A percentile compares a stretch with the other conserved stretches of the same genome.
phyloP scores from a whole-genome alignment of 2,113 vertebrate species.

The Xiphophorus maculatus region DNA sequence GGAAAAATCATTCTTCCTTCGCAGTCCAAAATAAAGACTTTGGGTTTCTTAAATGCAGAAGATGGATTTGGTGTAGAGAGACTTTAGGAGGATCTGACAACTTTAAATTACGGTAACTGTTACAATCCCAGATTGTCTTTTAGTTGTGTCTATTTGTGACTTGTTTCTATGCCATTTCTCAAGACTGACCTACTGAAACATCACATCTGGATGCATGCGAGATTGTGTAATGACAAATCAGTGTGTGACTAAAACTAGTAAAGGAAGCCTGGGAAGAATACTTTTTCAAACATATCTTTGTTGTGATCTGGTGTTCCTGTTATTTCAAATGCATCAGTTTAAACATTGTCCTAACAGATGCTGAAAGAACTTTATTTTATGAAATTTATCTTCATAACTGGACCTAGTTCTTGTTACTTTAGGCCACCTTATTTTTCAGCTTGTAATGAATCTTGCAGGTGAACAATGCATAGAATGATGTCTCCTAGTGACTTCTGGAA shows the following conservation, averaged over 20 bases:
- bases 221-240: not conserved
- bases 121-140: not conserved
- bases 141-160: not conserved
- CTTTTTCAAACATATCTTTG: no score
- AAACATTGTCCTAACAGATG: no score
- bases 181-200: not conserved
- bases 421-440: not conserved
- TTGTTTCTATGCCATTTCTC: not conserved
- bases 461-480: constrained; percentile 84
- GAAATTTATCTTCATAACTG: no score
- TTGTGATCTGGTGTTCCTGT: no score
- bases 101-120: no score
- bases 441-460: constrained; percentile 64
- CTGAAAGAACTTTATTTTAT: no score
- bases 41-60: not conserved
- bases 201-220: not conserved
- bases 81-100: no score
- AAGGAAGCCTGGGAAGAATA: no score
- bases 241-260: not conserved
- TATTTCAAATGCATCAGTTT: no score
- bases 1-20: not conserved
- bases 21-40: not conserved
- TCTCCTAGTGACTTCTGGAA: constrained; percentile 82
- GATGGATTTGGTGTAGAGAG: no score
- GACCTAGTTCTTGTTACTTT: not conserved